Base-by-base conservation (phyloP, 2,888 invertebrate species). In the Rutpela maculata region DNA sequence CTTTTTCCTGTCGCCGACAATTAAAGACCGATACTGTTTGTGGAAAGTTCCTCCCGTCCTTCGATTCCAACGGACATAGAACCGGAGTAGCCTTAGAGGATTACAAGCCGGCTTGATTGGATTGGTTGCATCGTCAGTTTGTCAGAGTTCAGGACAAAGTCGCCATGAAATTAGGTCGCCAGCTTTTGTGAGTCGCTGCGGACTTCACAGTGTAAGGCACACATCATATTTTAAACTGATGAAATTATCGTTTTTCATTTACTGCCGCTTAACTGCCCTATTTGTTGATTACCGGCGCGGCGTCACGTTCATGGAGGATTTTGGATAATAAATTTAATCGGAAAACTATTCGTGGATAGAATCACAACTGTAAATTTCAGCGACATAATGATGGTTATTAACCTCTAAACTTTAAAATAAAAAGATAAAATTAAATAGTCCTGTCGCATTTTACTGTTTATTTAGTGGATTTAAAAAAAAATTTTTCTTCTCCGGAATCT, bases 121-220 rank as follows among this genome's bases (percentile, higher is more conserved):
- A 68, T 68, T 22, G 67, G 50, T 12, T 22, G 18, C 31, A 15
- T 26, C 26, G 67, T 67, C 67, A 55, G 65, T 66, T 66, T 66
- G 65, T 19, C 38, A 63, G 35, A 50, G 66, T 22, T 50, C 66
- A 43, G 22, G 55, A 66, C 18, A 22, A 17, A 22, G 38, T 35
- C 26, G 9, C 56, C 56, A n/a, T 31, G 57, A 56, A 68, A 68
- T 68, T 68, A 57, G 68, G 56, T 68, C 56, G 57, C 31, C 22
- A 26, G 68, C 55, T n/a, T 56, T 67, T 67, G 66, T 67, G n/a
- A 12, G 22, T 60, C 60, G 22, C 66, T 22, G 22, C 12, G 66
- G 66, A 43, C 12, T 11, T 12, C 19, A 22, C n/a, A 38, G 22
- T 1, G n/a, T 31, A 31, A 22, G 31, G 15, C 62, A 62, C 62